Conservation (phyloP, 2,888 invertebrate species). For the Chorisops tibialis region DNA sequence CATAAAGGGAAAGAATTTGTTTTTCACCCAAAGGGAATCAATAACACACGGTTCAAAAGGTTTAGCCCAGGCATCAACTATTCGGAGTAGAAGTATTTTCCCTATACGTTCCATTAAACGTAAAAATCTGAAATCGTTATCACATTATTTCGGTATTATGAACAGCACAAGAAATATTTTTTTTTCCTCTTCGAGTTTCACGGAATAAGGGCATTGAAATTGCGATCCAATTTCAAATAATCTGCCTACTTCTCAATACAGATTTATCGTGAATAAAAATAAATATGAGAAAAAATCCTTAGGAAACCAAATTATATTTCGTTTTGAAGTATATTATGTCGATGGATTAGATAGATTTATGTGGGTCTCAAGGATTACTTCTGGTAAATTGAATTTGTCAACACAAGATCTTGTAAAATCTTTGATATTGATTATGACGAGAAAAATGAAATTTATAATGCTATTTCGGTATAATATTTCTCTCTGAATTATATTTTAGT, state of each 20-base stretch:
- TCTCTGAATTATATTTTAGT: too few relatives aligned
- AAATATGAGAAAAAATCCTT: too few relatives aligned
- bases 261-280: too few relatives aligned
- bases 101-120: neutral
- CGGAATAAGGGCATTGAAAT: neutral
- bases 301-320: neutral
- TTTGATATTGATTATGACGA: too few relatives aligned
- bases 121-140: neutral
- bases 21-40: too few relatives aligned
- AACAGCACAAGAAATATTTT: neutral
- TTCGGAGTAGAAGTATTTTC: too few relatives aligned
- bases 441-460: too few relatives aligned
- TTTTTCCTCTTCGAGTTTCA: neutral
- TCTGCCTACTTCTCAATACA: neutral
- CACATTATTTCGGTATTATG: conserved; percentile 1
- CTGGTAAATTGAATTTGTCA: neutral
- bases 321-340: neutral
- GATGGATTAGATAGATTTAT: neutral
- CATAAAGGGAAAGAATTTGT: too few relatives aligned
- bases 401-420: too few relatives aligned
- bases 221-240: neutral
- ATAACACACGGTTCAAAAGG: too few relatives aligned
- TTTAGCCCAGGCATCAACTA: too few relatives aligned
- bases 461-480: too few relatives aligned
- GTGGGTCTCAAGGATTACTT: neutral